Evolutionary conservation across 1,140 invertebrate species (phyloP), one percentile per base, ranked within the genome.

Genomic region (Palaemon carinicauda): DNA sequence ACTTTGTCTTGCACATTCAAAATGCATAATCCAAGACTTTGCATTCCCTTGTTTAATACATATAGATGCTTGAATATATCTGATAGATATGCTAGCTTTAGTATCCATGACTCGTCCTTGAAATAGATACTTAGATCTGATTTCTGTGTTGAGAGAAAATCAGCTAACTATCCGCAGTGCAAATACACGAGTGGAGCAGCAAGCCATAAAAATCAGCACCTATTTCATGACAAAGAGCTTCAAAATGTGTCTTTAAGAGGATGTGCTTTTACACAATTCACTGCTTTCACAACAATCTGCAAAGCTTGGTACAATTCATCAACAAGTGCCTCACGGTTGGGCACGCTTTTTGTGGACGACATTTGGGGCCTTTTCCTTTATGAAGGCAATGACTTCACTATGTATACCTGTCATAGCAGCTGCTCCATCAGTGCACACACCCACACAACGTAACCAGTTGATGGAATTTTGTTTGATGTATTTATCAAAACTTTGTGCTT

Each of bases 1-100:
- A 80, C 33, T 80, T 80, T 80, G 77, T 56, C 77, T 53, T 80
- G 77, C 51, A 80, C 77, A 80, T 54, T 80, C 50, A 80, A 56
- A 80, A 56, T 80, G 50, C 51, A 80, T n/a, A 80, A 1, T 80
- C 56, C 51, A 54, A n/a, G 51, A 53, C 77, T 21, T 80, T 80
- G 50, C 77, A 54, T 80, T 51, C 53, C 56, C 77, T 80, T 50
- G 77, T 80, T n/a, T n/a, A n/a, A n/a, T n/a, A n/a, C n/a, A n/a
- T n/a, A n/a, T n/a, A n/a, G n/a, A 14, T 80, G 50, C 51, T 53
- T 51, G 77, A 54, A 54, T 21, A 53, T 80, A 27, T 80, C 51
- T 80, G 51, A 19, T 80, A 80, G 50, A 54, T 56, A 56, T 80
- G 3, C 77, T 80, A 54, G 29, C 77, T 80, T 54, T 31, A 80